A percentile compares a stretch with the other conserved stretches of the same genome.
Conservation (phyloP, 2,888 invertebrate genomes). For the Stratiomys singularior region DNA sequence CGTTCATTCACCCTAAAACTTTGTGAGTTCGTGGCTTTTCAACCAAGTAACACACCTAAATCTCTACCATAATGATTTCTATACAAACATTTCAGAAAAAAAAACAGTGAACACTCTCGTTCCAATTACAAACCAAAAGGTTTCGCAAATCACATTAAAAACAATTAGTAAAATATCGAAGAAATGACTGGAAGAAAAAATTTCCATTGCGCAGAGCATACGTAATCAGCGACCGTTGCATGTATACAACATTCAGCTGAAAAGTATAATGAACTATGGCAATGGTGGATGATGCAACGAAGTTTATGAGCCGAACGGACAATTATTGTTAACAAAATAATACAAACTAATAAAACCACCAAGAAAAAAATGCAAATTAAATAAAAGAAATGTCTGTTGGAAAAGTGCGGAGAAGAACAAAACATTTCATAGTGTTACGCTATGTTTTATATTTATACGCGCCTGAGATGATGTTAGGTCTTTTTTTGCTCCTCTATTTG, state of each 20-base stretch:
- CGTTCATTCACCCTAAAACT: too few relatives aligned
- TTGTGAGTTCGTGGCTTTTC: too few relatives aligned
- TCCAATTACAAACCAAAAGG: not conserved
- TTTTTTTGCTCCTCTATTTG: too few relatives aligned
- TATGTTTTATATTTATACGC: not conserved
- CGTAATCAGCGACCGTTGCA: not conserved
- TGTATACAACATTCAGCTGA: not conserved
- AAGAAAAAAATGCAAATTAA: not conserved
- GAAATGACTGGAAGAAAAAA: not conserved
- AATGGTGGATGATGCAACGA: constrained; percentile 11
- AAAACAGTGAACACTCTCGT: too few relatives aligned
- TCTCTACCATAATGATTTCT: too few relatives aligned
- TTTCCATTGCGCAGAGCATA: not conserved
- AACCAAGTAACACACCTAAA: too few relatives aligned
- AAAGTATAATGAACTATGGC: constrained; percentile 39
- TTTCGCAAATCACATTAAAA: not conserved
- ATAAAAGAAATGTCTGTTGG: not conserved
- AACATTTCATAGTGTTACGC: not conserved
- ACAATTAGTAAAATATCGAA: not conserved
- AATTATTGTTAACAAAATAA: constrained; percentile 19
- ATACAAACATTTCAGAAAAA: too few relatives aligned
- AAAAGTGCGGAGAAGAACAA: not conserved
- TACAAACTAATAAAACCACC: constrained; percentile 10
- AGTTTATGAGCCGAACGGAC: not conserved
- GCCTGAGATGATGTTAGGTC: too few relatives aligned